phyloP scores from a whole-genome alignment of 2,797 vertebrate species.

The Serranus cabrilla region DNA sequence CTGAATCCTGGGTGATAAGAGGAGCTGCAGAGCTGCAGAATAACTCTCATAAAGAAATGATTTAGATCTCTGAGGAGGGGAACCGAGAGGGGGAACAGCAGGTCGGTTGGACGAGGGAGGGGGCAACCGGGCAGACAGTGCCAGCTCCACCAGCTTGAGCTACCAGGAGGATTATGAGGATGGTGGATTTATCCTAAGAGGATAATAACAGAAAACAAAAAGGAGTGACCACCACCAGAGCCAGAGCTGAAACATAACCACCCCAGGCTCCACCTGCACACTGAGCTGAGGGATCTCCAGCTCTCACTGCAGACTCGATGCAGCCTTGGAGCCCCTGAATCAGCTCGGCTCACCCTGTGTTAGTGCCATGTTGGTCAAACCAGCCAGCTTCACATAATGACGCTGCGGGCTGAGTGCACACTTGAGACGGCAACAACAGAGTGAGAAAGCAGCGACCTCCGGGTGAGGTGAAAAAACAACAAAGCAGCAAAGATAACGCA shows the following conservation, averaged over 20 bases:
- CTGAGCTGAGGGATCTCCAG: conserved; percentile 26
- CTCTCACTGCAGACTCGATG: conserved; percentile 24
- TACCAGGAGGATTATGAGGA: conserved; percentile 73
- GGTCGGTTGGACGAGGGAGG: conserved; percentile 31
- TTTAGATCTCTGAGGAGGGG: conserved; percentile 14
- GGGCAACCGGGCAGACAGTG: conserved; percentile 29
- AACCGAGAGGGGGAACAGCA: conserved; percentile 28
- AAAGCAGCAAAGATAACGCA: neutral
- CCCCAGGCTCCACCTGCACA: conserved; percentile 9
- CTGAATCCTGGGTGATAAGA: conserved; percentile 23
- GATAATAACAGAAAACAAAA: conserved; percentile 68
- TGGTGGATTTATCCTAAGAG: conserved; percentile 71
- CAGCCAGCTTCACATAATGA: conserved; percentile 40
- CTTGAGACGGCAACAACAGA: neutral
- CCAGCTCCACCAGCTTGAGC: conserved; percentile 65
- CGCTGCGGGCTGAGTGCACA: conserved; percentile 11
- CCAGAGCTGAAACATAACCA: conserved; percentile 12
- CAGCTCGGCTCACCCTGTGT: conserved; percentile 29
- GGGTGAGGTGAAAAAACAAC: conserved; percentile 8
- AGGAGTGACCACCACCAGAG: conserved; percentile 37
- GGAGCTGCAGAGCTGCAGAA: conserved; percentile 4
- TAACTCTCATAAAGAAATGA: conserved; percentile 24
- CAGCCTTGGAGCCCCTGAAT: conserved; percentile 23
- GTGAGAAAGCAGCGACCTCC: neutral
- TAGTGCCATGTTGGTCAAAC: conserved; percentile 21